Conservation (phyloP, 2,113 vertebrate species). For the Perca fluviatilis region DNA sequence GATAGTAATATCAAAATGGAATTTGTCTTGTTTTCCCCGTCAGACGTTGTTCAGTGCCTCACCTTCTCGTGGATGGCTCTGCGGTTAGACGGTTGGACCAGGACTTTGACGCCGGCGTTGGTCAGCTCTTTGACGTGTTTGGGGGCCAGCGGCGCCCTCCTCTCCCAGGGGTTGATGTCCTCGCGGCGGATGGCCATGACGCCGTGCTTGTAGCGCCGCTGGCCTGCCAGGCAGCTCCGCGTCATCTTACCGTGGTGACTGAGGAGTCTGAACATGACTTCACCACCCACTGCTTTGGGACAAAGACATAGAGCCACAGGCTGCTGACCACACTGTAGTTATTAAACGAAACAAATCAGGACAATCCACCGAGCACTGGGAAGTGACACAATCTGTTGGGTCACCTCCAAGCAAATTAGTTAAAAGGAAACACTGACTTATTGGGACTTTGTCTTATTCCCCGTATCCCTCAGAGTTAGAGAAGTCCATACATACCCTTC, state of each 20-base stretch:
- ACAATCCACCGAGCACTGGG: too few relatives aligned
- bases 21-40: too few relatives aligned
- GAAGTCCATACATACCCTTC: too few relatives aligned
- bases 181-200: slow-evolving; percentile 94
- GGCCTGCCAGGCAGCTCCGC: slow-evolving; percentile 32
- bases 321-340: neutral
- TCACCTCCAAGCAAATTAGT: too few relatives aligned
- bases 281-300: slow-evolving; percentile 65
- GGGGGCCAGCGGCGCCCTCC: slow-evolving; percentile 94
- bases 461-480: too few relatives aligned
- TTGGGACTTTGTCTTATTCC: too few relatives aligned
- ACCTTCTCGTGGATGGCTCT: slow-evolving; percentile 96
- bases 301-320: slow-evolving; percentile 12
- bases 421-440: too few relatives aligned
- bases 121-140: slow-evolving; percentile 92
- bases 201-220: slow-evolving; percentile 78
- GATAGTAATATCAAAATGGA: too few relatives aligned
- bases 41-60: neutral
- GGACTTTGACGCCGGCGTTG: slow-evolving; percentile 92
- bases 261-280: slow-evolving; percentile 87
- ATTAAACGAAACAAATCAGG: neutral
- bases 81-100: slow-evolving; percentile 95
- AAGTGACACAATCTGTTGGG: neutral
- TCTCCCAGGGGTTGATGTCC: slow-evolving; percentile 95
- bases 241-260: slow-evolving; percentile 68